Evolutionary conservation across 2,797 vertebrate genomes (phyloP).

Genomic region (Acomys russatus): DNA sequence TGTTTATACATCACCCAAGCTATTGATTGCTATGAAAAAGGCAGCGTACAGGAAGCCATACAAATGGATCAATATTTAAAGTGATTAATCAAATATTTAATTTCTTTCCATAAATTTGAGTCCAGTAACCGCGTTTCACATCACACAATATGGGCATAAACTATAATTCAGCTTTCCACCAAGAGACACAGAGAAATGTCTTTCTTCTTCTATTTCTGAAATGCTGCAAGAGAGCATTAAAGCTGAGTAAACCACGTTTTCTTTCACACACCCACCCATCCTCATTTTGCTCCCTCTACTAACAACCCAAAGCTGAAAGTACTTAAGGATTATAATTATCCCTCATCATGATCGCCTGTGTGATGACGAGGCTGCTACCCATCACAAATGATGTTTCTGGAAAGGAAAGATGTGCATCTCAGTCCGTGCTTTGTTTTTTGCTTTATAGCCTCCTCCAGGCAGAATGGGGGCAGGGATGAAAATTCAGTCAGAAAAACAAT

Average conservation of each 20-base stretch:
- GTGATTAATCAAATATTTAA: conserved; percentile 87
- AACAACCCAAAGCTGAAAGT: conserved; percentile 83
- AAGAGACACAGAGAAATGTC: conserved; percentile 78
- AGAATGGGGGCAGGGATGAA: conserved; percentile 66
- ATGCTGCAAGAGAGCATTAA: conserved; percentile 81
- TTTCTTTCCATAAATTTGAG: conserved; percentile 85
- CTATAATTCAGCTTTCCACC: conserved; percentile 77
- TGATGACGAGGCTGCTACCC: conserved; percentile 83
- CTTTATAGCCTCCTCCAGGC: conserved; percentile 82
- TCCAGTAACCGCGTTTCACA: conserved; percentile 62
- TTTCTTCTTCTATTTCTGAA: conserved; percentile 84
- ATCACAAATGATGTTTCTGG: conserved; percentile 78
- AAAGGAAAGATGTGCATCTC: conserved; percentile 84
- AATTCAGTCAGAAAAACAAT: conserved; percentile 88
- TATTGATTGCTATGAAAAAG: conserved; percentile 87
- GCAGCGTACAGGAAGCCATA: conserved; percentile 77
- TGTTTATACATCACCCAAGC: conserved; percentile 84
- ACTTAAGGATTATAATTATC: conserved; percentile 85
- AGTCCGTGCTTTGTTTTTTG: conserved; percentile 76
- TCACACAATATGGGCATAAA: not conserved
- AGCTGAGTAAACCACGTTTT: conserved; percentile 78
- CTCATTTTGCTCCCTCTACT: conserved; percentile 77
- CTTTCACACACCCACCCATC: conserved; percentile 78
- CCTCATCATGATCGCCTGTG: conserved; percentile 84
- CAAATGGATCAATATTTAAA: conserved; percentile 87